Evolutionary conservation across 1,140 invertebrate genomes (phyloP), one percentile per base, ranked within the genome.

Genomic region (Heliconius hermathena): DNA sequence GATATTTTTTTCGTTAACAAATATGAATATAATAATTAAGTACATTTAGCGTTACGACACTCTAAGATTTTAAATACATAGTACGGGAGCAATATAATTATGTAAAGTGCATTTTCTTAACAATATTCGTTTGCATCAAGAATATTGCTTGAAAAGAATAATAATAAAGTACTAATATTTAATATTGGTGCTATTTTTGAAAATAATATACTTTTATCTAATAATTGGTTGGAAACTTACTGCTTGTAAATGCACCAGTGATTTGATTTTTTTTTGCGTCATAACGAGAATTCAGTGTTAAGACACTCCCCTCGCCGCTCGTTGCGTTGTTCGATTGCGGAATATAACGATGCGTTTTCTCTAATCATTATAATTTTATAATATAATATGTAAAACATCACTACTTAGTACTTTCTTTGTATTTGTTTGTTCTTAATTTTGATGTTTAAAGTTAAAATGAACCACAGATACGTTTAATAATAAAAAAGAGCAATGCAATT

Each of bases 121-220:
- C 26, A 66, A 66, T 66, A 66, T 66, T 66, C 60, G 60, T 66
- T 66, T 29, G 60, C 60, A 66, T 66, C 26, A 29, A 26, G 60
- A 66, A 66, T 66, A 66, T 66, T 66, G 13, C n/a, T 66, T 66
- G 26, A 22, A 66, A 26, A 66, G 16, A 20, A 52, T 57, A 57
- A 57, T 29, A 66, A 73, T 80, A 79, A 89, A 82, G 87, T 91
- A 87, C 90, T 91, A 83, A 91, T 91, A 89, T 91, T 90, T 87
- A 88, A 87, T 89, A 91, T 94, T 94, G 92, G 91, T 94, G 91
- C 92, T 94, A 94, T 92, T 94, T 90, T 90, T 81, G 84, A 82
- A 84, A 83, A 66, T 16, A n/a, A 83, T 86, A 85, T 88, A 86
- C 83, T 79, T 86, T 89, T 89, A 89, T 90, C 78, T 90, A 89